Percentiles rank a stretch among this genome's conserved stretches.
Conservation (phyloP, 2,888 invertebrate species). For the Alviniconcha strummeri region DNA sequence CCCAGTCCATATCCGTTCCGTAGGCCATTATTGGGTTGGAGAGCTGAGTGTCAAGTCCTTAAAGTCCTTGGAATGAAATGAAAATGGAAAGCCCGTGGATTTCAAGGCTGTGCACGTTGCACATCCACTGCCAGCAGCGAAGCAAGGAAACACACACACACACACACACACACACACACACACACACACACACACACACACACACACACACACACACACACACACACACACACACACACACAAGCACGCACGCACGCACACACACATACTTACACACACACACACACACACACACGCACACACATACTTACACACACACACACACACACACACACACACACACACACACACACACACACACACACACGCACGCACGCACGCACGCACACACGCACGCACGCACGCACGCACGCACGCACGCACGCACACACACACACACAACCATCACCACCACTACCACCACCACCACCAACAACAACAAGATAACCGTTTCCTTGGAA, state of each 20-base stretch:
- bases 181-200: background rate
- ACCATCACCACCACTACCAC: no score
- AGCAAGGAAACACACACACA: background rate
- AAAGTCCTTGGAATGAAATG: no score
- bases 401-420: background rate
- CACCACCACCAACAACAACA: no score
- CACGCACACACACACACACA: background rate
- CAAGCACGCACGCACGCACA: background rate
- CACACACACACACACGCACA: background rate
- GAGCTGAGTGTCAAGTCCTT: no score
- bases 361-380: slow-evolving; percentile 9
- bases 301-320: background rate
- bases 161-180: background rate
- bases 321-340: background rate
- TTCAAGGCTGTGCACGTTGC: no score
- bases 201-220: background rate
- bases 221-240: background rate
- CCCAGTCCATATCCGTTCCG: no score
- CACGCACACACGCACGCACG: slow-evolving; percentile 14
- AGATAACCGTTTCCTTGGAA: no score
- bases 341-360: slow-evolving; percentile 15
- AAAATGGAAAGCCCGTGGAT: no score
- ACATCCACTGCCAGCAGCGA: no score
- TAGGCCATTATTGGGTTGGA: no score
- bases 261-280: background rate